Percentiles rank a stretch among this genome's conserved stretches.
Evolutionary conservation across 2,888 invertebrate genomes (phyloP).

Genomic region (Standfussiana lucernea): DNA sequence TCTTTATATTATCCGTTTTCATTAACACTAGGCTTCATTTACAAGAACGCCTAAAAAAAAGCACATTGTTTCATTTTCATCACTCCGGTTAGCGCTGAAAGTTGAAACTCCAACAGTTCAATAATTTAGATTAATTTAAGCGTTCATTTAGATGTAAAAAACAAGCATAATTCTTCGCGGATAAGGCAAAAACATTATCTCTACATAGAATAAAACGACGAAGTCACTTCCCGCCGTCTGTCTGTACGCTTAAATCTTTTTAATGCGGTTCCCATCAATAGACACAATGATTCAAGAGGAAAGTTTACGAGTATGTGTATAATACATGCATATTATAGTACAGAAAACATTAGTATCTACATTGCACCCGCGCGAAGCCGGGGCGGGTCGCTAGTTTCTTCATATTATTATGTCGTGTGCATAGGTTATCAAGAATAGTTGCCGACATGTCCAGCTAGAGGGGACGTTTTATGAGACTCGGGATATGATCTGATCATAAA

Average conservation of each 20-base stretch:
- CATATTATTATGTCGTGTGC: neutral
- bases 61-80: neutral
- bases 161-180: neutral
- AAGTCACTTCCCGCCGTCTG: no score
- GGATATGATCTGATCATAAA: constrained; percentile 40
- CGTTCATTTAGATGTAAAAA: neutral
- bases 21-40: neutral
- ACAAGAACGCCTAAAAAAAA: neutral
- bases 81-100: neutral
- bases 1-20: neutral
- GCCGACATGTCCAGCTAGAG: constrained; percentile 21
- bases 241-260: no score
- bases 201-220: no score
- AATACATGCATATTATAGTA: no score
- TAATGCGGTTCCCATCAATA: no score
- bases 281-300: no score
- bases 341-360: no score
- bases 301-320: no score
- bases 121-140: neutral
- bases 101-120: neutral
- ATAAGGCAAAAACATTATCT: neutral
- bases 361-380: no score
- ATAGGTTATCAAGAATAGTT: constrained; percentile 18
- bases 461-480: constrained; percentile 36
- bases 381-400: no score